Evolutionary conservation across 2,888 invertebrate species (phyloP), one percentile per base, ranked within the genome.

Genomic region (Drosophila crucigera): DNA sequence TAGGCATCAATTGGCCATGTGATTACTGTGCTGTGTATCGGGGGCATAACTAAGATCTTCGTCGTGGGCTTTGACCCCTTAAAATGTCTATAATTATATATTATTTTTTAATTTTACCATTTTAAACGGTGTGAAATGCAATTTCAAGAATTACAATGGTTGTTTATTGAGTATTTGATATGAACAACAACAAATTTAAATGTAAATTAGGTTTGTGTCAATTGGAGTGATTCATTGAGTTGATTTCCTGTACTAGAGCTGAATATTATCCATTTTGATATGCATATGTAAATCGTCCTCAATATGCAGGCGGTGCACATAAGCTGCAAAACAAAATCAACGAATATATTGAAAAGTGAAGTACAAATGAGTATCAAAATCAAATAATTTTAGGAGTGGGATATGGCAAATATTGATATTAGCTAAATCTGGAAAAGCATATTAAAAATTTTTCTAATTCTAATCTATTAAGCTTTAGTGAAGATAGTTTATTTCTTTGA

Each of bases 291-390:
- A 6, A 14, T 52, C 6, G 1, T 60, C 60, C 16, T 65, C 37
- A 30, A 83, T 28, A 31, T 47, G 43, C 7, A 59, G 25, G 0
- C 61, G 49, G 3, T 78, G 73, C 4, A 79, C 3, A 33, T 71
- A 73, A 3, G 67, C 85, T 84, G 25, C 1, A 54, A 68, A 25
- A 11, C 1, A 19, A 5, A 28, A 39, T 5, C 9, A 41, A 22
- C n/a, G 2, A n/a, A 6, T 16, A 7, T 33, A 39, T 31, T n/a
- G 0, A 25, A 59, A 6, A 47, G 1, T 31, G 0, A 33, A 31
- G 4, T 25, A 5, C 0, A 47, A 14, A 35, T 50, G 0, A 35
- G 31, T 9, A 31, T 0, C 11, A 30, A 47, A 9, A 9, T 19
- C 28, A n/a, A 28, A 3, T n/a, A 5, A 9, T 19, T 10, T 10